phyloP scores from a whole-genome alignment of 2,888 invertebrate species.

The Epinotia ramella region DNA sequence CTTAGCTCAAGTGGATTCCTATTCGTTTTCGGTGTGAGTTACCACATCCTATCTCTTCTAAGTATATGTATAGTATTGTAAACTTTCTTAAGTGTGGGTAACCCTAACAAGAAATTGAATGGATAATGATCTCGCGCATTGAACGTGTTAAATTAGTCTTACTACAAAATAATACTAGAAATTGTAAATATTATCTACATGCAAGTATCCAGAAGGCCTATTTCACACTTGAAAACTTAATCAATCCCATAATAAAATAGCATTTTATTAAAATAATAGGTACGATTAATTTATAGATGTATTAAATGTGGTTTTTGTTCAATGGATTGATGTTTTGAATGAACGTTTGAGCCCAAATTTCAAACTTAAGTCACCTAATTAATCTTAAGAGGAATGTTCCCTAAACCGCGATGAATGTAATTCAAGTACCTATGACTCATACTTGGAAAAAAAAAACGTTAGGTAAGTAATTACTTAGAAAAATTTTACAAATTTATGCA shows the following conservation, averaged over 20 bases:
- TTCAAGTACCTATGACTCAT: neutral
- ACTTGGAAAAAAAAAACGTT: neutral
- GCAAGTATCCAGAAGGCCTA: constrained; percentile 79
- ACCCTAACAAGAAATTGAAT: too few relatives aligned
- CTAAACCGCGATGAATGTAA: neutral
- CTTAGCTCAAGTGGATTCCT: too few relatives aligned
- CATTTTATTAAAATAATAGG: neutral
- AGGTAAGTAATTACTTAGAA: neutral
- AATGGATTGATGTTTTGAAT: constrained; percentile 61
- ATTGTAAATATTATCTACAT: constrained; percentile 42
- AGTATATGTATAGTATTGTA: neutral
- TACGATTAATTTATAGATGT: neutral
- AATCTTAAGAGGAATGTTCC: constrained; percentile 11
- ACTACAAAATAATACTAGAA: neutral
- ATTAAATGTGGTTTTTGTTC: constrained; percentile 19
- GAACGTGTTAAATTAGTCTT: neutral
- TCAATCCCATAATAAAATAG: neutral
- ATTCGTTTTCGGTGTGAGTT: too few relatives aligned
- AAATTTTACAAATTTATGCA: too few relatives aligned
- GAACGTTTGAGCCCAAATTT: constrained; percentile 76
- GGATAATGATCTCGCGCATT: neutral
- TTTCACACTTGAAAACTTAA: constrained; percentile 21
- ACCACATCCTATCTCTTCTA: too few relatives aligned
- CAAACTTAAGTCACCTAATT: constrained; percentile 58
- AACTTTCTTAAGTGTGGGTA: too few relatives aligned